Evolutionary conservation across 2,888 invertebrate species (phyloP).

Genomic region (Acleris emargana): DNA sequence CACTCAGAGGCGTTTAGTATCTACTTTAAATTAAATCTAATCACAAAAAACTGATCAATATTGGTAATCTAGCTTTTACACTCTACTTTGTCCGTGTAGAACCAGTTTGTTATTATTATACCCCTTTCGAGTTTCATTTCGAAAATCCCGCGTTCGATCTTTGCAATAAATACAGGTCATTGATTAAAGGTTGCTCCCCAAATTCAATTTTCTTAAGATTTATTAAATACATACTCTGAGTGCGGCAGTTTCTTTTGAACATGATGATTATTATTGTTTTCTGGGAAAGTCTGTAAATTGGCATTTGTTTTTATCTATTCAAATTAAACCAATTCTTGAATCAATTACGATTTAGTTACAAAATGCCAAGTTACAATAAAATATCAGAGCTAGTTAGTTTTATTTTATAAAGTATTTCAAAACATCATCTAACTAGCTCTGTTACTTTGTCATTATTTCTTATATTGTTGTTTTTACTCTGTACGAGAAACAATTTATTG

Average conservation of each 20-base stretch:
- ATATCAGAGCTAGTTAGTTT: not conserved
- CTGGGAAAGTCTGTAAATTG: not conserved
- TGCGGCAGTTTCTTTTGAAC: not conserved
- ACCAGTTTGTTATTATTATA: no score
- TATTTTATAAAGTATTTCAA: not conserved
- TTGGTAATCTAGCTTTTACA: no score
- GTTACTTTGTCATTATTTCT: conserved; percentile 5
- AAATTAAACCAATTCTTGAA: not conserved
- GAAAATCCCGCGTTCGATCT: no score
- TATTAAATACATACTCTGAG: no score
- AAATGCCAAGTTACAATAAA: conserved; percentile 6
- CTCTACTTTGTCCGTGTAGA: no score
- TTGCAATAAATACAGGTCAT: no score
- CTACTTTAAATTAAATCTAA: no score
- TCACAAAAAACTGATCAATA: no score
- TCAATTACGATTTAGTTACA: not conserved
- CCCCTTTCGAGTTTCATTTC: no score
- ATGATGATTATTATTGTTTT: not conserved
- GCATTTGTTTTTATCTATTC: not conserved
- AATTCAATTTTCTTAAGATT: no score
- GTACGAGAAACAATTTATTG: conserved; percentile 37
- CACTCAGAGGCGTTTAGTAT: no score
- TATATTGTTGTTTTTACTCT: conserved; percentile 2
- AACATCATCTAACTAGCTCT: not conserved
- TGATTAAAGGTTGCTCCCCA: no score